These are phyloP conservation scores for Diarsia rubi DNA, from an alignment of 2,888 invertebrate species.

Conservation along the genomic window DNA sequence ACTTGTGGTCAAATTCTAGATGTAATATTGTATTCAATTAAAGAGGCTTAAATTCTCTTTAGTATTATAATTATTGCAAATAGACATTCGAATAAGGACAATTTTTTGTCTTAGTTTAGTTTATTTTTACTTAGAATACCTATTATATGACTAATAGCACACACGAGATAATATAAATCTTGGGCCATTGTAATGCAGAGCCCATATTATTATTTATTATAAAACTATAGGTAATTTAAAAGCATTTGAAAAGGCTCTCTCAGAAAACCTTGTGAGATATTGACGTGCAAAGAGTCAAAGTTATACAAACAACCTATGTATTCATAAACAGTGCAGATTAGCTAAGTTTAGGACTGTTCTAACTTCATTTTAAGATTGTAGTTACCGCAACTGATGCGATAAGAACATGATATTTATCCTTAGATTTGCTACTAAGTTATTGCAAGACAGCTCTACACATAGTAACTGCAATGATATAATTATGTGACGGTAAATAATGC, in stretches of 20 bases:
- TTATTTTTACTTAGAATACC: not conserved
- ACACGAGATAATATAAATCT: not conserved
- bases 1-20: not conserved
- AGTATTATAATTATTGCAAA: conserved; percentile 2
- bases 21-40: not conserved
- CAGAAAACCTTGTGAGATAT: conserved; percentile 37
- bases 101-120: not conserved
- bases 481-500: not conserved
- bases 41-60: not conserved
- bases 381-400: conserved; percentile 51
- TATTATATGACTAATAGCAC: not conserved
- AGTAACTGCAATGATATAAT: not conserved
- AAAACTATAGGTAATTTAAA: not conserved
- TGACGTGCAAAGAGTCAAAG: conserved; percentile 25
- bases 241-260: not conserved
- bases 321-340: conserved; percentile 39
- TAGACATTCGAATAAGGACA: not conserved
- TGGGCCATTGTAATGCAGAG: not conserved
- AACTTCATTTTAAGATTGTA: conserved; percentile 54
- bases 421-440: conserved; percentile 17
- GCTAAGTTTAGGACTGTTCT: conserved; percentile 55
- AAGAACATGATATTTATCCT: conserved; percentile 34
- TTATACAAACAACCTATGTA: conserved; percentile 44
- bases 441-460: conserved; percentile 5
- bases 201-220: not conserved